Percentiles rank a stretch among this genome's conserved stretches.
phyloP scores from a whole-genome alignment of 23 tunicate species.

The Halocynthia aurantium region DNA sequence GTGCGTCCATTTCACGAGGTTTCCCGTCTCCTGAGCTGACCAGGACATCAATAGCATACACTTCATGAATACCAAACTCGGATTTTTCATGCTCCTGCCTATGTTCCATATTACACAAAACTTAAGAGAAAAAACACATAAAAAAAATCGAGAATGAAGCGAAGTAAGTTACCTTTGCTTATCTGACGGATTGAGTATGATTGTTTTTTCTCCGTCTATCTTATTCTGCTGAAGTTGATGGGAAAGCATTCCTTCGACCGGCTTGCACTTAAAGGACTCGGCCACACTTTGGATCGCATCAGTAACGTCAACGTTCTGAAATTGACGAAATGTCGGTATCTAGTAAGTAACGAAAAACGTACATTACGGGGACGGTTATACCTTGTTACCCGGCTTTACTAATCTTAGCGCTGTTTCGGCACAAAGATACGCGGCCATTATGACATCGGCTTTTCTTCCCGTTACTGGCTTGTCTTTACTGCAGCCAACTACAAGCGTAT shows the following conservation, averaged over 20 bases:
- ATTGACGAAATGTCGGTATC: background rate
- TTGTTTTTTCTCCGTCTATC: constrained; percentile 94
- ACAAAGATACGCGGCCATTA: constrained; percentile 83
- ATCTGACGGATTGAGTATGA: constrained; percentile 91
- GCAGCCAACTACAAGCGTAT: constrained; percentile 83
- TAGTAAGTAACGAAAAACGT: background rate
- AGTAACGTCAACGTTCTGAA: constrained; percentile 74
- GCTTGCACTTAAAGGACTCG: constrained; percentile 61
- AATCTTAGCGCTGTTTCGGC: constrained; percentile 90
- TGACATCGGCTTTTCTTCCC: constrained; percentile 79
- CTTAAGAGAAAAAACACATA: background rate
- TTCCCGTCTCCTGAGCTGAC: constrained; percentile 94
- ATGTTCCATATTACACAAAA: background rate
- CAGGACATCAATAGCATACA: constrained; percentile 85
- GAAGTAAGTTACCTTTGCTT: constrained; percentile 53
- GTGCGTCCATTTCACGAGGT: constrained; percentile 69
- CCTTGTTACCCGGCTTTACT: constrained; percentile 89
- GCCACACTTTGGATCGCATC: constrained; percentile 51
- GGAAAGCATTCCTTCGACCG: constrained; percentile 96
- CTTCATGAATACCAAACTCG: constrained; percentile 92
- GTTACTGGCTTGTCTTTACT: constrained; percentile 59
- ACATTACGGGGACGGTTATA: background rate
- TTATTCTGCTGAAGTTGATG: constrained; percentile 81
- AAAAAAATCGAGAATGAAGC: background rate
- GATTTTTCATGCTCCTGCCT: constrained; percentile 85